A percentile compares a stretch with the other conserved stretches of the same genome.
Evolutionary conservation across 2,888 invertebrate genomes (phyloP).

Genomic region (Timema cristinae): DNA sequence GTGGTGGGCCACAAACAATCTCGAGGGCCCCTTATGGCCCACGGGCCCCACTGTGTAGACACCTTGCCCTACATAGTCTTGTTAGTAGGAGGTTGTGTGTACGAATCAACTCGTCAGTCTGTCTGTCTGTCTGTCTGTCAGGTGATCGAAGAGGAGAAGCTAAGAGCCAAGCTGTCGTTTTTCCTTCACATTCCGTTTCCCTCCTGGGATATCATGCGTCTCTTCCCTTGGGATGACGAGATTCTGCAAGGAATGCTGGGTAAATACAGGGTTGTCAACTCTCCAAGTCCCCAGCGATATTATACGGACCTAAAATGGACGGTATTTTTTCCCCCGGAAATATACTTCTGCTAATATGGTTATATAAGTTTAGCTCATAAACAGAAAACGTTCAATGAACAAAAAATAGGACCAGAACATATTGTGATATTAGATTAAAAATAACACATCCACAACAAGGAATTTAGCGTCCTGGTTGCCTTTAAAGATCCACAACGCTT

Average conservation of each 20-base stretch:
- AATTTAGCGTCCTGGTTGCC: no score
- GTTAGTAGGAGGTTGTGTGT: not conserved
- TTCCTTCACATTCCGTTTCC: constrained; percentile 95
- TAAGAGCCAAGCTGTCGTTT: constrained; percentile 80
- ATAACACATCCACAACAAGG: no score
- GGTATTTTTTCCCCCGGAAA: no score
- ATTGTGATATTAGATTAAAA: no score
- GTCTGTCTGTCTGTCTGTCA: constrained; percentile 38
- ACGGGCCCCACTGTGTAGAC: not conserved
- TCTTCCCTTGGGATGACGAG: constrained; percentile 92
- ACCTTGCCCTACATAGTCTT: not conserved
- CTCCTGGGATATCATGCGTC: constrained; percentile 89
- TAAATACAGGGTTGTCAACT: constrained; percentile 39
- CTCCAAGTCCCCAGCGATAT: no score
- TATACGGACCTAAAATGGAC: no score
- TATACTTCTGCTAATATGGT: no score
- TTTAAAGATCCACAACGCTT: no score
- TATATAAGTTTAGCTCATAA: no score
- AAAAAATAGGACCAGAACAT: no score
- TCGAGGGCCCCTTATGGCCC: not conserved
- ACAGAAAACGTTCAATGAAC: no score
- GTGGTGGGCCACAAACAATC: not conserved
- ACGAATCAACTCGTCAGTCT: no score
- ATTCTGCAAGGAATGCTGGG: constrained; percentile 87
- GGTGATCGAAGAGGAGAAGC: constrained; percentile 70